phyloP scores from a whole-genome alignment of 1,140 invertebrate genomes.

The Frieseomelitta varia region DNA sequence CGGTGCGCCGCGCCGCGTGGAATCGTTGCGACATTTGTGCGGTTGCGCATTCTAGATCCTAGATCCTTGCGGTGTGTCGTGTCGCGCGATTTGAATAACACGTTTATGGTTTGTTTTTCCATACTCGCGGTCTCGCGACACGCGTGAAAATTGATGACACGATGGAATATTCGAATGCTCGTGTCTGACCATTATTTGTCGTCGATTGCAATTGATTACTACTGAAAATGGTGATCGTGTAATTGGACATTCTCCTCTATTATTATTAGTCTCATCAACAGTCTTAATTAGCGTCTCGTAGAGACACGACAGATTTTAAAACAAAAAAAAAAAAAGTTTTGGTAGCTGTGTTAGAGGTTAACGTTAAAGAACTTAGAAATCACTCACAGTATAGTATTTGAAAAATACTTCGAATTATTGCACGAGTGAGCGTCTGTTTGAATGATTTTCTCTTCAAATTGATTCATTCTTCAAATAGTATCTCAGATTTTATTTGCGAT shows the following conservation, averaged over 20 bases:
- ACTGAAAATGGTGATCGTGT: neutral
- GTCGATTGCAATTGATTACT: too few species aligned
- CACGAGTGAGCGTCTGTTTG: neutral
- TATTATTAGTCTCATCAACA: neutral
- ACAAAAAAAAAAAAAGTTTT: neutral
- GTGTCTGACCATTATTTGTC: neutral
- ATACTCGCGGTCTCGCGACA: neutral
- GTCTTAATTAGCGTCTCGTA: neutral
- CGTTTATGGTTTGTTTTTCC: constrained; percentile 13
- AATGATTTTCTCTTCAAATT: neutral
- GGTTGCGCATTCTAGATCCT: constrained; percentile 47
- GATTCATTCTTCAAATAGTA: neutral
- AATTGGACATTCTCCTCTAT: neutral
- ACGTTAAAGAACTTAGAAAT: neutral
- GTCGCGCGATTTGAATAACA: constrained; percentile 37
- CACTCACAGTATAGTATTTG: neutral
- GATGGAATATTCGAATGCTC: neutral
- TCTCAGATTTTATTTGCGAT: neutral
- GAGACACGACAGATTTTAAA: neutral
- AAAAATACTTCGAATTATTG: neutral
- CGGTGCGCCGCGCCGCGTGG: neutral
- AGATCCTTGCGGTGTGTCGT: constrained; percentile 36
- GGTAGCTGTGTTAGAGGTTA: neutral
- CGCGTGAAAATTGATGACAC: neutral
- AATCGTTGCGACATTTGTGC: constrained; percentile 48